Conservation (phyloP, 2,888 invertebrate genomes). For the Tholera decimalis region DNA sequence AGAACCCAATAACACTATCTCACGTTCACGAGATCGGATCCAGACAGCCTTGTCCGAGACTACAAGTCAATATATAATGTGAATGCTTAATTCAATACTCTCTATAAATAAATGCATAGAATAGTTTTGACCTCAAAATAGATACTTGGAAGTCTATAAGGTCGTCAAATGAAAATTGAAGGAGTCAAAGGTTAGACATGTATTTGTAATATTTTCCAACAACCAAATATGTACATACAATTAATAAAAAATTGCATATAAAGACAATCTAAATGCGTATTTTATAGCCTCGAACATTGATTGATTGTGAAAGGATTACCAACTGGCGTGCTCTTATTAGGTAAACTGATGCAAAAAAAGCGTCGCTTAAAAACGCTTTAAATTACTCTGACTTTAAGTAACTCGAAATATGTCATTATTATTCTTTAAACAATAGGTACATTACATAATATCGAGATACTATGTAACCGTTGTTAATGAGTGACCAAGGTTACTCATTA, state of each 20-base stretch:
- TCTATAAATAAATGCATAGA: slow-evolving; percentile 2
- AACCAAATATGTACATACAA: too few relatives aligned
- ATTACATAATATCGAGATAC: background rate
- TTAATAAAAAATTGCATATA: slow-evolving; percentile 53
- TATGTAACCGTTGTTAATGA: too few relatives aligned
- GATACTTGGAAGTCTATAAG: slow-evolving; percentile 19
- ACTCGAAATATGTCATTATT: background rate
- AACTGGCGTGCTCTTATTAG: slow-evolving; percentile 71
- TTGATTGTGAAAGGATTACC: slow-evolving; percentile 74
- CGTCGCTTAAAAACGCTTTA: slow-evolving; percentile 41
- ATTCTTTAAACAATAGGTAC: background rate
- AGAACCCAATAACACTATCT: slow-evolving; percentile 1
- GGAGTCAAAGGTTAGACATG: slow-evolving; percentile 36
- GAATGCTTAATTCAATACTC: slow-evolving; percentile 7
- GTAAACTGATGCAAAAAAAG: slow-evolving; percentile 70
- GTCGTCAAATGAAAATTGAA: slow-evolving; percentile 9
- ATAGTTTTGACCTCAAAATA: slow-evolving; percentile 6
- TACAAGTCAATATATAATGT: slow-evolving; percentile 7
- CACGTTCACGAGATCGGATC: background rate
- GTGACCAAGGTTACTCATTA: too few relatives aligned
- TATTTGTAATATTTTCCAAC: slow-evolving; percentile 37
- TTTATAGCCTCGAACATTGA: slow-evolving; percentile 66
- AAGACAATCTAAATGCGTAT: too few relatives aligned
- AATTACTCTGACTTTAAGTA: slow-evolving; percentile 22
- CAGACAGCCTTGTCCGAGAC: slow-evolving; percentile 4